Evolutionary conservation across 2,888 invertebrate genomes (phyloP).

Genomic region (Rhingia rostrata): DNA sequence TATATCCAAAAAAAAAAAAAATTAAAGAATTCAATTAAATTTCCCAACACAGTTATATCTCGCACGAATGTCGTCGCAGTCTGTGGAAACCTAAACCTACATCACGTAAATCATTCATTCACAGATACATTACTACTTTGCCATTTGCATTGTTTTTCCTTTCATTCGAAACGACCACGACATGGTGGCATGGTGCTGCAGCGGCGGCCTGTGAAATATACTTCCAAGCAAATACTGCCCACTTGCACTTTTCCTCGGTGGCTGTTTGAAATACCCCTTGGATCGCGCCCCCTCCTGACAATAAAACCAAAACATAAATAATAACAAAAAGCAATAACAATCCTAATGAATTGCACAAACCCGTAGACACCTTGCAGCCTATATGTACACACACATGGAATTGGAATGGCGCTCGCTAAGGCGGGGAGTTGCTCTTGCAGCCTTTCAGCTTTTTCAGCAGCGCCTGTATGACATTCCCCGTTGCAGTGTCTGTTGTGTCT

Average conservation of each 20-base stretch:
- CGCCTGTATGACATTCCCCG: slow-evolving; percentile 31
- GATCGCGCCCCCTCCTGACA: not conserved
- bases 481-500: slow-evolving; percentile 45
- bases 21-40: slow-evolving; percentile 43
- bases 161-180: slow-evolving; percentile 24
- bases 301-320: slow-evolving; percentile 55
- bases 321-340: slow-evolving; percentile 55
- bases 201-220: not conserved
- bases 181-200: not conserved
- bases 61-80: not conserved
- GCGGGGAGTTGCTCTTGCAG: not conserved
- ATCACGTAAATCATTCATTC: slow-evolving; percentile 65
- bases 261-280: slow-evolving; percentile 4
- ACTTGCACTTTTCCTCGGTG: slow-evolving; percentile 67
- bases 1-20: not conserved
- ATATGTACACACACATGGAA: slow-evolving; percentile 15
- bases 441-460: not conserved
- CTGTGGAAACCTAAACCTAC: slow-evolving; percentile 11
- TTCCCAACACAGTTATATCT: slow-evolving; percentile 21
- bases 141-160: slow-evolving; percentile 59
- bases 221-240: slow-evolving; percentile 55
- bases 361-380: slow-evolving; percentile 72
- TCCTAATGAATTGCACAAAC: slow-evolving; percentile 70
- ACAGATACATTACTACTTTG: slow-evolving; percentile 37
- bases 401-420: not conserved